Conservation (phyloP, 1,140 invertebrate genomes). For the Ephestia elutella region DNA sequence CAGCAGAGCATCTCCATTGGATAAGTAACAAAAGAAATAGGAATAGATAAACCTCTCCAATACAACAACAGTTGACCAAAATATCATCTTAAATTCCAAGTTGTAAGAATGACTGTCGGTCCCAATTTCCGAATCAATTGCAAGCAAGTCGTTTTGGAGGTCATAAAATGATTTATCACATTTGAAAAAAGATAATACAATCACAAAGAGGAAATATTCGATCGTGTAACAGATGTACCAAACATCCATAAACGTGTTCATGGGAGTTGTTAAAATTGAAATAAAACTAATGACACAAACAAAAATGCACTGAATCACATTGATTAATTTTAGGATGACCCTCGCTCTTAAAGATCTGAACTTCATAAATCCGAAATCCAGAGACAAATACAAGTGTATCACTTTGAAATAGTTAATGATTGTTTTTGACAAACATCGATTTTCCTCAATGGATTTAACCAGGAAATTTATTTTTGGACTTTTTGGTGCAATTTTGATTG, state of each 20-base stretch:
- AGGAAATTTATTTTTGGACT: no score
- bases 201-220: neutral
- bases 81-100: neutral
- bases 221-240: neutral
- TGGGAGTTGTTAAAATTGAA: neutral
- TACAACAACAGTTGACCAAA: neutral
- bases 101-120: neutral
- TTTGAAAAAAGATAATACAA: neutral
- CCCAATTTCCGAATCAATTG: neutral
- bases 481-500: no score
- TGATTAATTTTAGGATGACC: neutral
- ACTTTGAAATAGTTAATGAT: neutral
- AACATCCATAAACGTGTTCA: neutral
- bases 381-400: neutral
- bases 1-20: neutral
- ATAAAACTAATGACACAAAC: neutral
- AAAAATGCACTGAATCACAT: neutral
- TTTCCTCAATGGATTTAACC: no score
- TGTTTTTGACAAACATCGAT: neutral
- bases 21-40: neutral
- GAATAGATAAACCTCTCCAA: neutral
- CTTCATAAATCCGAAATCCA: neutral
- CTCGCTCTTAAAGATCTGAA: neutral
- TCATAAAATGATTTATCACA: neutral
- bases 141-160: neutral